Evolutionary conservation across 2,113 vertebrate genomes (phyloP).

Genomic region (Menidia beryllina): DNA sequence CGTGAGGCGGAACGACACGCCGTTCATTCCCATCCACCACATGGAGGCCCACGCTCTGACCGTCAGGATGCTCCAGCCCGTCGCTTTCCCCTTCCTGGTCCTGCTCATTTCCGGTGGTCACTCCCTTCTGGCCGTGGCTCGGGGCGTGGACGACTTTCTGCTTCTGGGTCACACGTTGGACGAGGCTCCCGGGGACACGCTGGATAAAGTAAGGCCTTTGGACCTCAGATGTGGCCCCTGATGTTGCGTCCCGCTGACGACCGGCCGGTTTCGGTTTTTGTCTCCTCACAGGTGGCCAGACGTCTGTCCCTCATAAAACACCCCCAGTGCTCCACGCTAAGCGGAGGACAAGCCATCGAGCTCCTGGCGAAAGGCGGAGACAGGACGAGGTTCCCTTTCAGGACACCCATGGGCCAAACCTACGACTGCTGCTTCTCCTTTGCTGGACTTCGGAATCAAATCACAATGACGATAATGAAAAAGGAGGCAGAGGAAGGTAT

Average conservation of each 20-base stretch:
- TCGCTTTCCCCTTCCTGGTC: slow-evolving; percentile 94
- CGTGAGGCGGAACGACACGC: slow-evolving; percentile 83
- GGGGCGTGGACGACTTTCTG: slow-evolving; percentile 91
- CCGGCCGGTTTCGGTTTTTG: too few relatives aligned
- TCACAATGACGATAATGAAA: slow-evolving; percentile 77
- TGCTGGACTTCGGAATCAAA: slow-evolving; percentile 84
- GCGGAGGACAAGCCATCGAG: slow-evolving; percentile 93
- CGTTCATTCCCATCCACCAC: slow-evolving; percentile 96
- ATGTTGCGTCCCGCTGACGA: too few relatives aligned
- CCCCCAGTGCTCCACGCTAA: slow-evolving; percentile 84
- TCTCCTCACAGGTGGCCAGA: slow-evolving; percentile 86
- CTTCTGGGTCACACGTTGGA: slow-evolving; percentile 90
- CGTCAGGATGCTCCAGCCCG: slow-evolving; percentile 83
- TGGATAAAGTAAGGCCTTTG: slow-evolving; percentile 91
- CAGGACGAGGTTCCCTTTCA: slow-evolving; percentile 74
- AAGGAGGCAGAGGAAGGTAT: slow-evolving; percentile 92
- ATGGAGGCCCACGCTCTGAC: slow-evolving; percentile 98
- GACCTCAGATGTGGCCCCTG: too few relatives aligned
- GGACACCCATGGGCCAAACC: slow-evolving; percentile 83
- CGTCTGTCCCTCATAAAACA: slow-evolving; percentile 88
- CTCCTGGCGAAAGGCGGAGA: slow-evolving; percentile 86
- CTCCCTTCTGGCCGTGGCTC: slow-evolving; percentile 89
- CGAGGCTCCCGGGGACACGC: slow-evolving; percentile 90
- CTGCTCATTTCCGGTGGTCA: slow-evolving; percentile 95
- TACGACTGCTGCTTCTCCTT: slow-evolving; percentile 94